phyloP scores from a whole-genome alignment of 2,797 vertebrate genomes.

The Australoheros facetus region DNA sequence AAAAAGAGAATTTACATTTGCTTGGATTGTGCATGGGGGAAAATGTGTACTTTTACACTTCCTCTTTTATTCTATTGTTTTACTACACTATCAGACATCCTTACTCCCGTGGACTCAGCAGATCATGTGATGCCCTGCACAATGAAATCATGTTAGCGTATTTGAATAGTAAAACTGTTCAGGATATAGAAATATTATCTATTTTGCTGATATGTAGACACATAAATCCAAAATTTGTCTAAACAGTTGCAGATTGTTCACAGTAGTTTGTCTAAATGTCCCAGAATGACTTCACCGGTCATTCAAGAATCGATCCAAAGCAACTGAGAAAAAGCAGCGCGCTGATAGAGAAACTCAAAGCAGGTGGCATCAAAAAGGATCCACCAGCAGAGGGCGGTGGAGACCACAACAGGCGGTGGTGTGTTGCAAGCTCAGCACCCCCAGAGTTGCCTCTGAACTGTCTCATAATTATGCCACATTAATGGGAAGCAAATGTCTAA shows the following conservation, averaged over 20 bases:
- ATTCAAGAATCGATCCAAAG: background rate
- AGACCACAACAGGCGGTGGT: background rate
- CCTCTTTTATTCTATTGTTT: background rate
- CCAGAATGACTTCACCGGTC: background rate
- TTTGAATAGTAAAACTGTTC: background rate
- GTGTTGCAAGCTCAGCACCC: background rate
- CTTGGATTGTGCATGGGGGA: background rate
- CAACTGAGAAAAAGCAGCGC: background rate
- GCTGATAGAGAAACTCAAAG: background rate
- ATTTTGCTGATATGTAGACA: background rate
- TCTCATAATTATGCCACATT: background rate
- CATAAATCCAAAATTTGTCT: background rate
- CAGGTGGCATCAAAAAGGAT: background rate
- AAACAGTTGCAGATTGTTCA: background rate
- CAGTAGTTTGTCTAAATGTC: background rate
- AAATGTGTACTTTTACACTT: background rate
- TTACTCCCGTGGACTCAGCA: background rate
- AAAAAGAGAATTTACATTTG: background rate
- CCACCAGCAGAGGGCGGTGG: slow-evolving; percentile 54
- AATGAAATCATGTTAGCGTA: background rate
- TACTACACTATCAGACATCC: background rate
- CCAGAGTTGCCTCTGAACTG: background rate
- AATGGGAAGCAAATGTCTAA: background rate
- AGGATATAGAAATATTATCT: background rate
- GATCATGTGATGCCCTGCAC: background rate